A percentile compares a stretch with the other conserved stretches of the same genome.
phyloP scores from a whole-genome alignment of 2,113 vertebrate species.

The Barbus barbus region DNA sequence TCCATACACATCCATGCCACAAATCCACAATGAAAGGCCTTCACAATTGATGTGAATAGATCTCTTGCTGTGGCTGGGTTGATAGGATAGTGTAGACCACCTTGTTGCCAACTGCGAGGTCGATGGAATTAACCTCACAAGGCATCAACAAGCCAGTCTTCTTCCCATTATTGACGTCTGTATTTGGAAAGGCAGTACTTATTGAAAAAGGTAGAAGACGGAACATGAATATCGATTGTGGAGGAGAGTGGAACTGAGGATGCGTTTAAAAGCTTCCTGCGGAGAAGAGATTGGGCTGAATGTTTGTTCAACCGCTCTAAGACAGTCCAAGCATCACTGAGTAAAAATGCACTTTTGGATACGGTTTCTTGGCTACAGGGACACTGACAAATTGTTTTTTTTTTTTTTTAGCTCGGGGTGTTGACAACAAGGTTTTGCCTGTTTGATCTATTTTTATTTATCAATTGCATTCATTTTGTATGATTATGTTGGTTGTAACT shows the following conservation, averaged over 20 bases:
- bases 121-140: constrained; percentile 59
- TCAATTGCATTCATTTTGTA: not conserved
- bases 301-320: constrained; percentile 33
- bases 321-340: constrained; percentile 27
- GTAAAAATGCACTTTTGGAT: constrained; percentile 30
- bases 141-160: constrained; percentile 49
- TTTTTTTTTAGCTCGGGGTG: no score
- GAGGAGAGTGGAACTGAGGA: constrained; percentile 41
- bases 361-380: not conserved
- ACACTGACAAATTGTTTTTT: no score
- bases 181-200: constrained; percentile 49
- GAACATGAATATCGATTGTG: constrained; percentile 52
- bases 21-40: constrained; percentile 5
- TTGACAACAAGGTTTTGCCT: not conserved
- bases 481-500: not conserved
- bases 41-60: not conserved
- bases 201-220: constrained; percentile 37
- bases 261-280: constrained; percentile 42
- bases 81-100: constrained; percentile 24
- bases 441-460: not conserved
- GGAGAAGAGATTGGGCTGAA: constrained; percentile 37
- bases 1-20: not conserved
- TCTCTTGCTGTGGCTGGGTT: constrained; percentile 31
- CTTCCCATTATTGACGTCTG: constrained; percentile 58
- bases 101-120: constrained; percentile 40